phyloP scores from a whole-genome alignment of 1,140 invertebrate species.

The Drosophila quadrilineata region DNA sequence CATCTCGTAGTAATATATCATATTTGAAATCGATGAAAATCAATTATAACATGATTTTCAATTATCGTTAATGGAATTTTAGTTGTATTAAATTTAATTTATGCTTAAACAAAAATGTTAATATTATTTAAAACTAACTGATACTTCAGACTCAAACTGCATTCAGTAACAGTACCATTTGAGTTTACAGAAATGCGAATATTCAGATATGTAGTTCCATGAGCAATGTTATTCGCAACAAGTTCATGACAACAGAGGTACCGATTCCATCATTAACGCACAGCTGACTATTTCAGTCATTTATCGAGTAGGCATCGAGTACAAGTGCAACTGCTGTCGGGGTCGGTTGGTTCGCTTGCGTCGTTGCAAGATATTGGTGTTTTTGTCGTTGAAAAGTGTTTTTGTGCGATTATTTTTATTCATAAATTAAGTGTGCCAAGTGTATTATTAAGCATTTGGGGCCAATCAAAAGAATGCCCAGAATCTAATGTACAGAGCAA shows the following conservation, averaged over 20 bases:
- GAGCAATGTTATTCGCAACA: too few relatives aligned
- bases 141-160: background rate
- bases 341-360: constrained; percentile 30
- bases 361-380: constrained; percentile 28
- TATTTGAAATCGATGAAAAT: too few relatives aligned
- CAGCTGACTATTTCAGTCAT: constrained; percentile 18
- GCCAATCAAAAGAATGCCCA: constrained; percentile 23
- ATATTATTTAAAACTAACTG: background rate
- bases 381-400: constrained; percentile 51
- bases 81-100: too few relatives aligned
- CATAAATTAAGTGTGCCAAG: constrained; percentile 53
- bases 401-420: constrained; percentile 53
- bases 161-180: constrained; percentile 4
- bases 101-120: too few relatives aligned
- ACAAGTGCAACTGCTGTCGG: constrained; percentile 31
- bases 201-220: too few relatives aligned
- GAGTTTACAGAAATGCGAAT: background rate
- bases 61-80: too few relatives aligned
- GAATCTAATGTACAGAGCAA: constrained; percentile 42
- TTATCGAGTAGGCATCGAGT: constrained; percentile 29
- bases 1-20: too few relatives aligned
- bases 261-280: too few relatives aligned
- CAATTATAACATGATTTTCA: too few relatives aligned
- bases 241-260: too few relatives aligned
- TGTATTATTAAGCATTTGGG: constrained; percentile 55